Percentiles rank a stretch among this genome's conserved stretches.
These are phyloP conservation scores for Polylopha cassiicola DNA, from an alignment of 2,888 invertebrate species.

Conservation along the genomic window DNA sequence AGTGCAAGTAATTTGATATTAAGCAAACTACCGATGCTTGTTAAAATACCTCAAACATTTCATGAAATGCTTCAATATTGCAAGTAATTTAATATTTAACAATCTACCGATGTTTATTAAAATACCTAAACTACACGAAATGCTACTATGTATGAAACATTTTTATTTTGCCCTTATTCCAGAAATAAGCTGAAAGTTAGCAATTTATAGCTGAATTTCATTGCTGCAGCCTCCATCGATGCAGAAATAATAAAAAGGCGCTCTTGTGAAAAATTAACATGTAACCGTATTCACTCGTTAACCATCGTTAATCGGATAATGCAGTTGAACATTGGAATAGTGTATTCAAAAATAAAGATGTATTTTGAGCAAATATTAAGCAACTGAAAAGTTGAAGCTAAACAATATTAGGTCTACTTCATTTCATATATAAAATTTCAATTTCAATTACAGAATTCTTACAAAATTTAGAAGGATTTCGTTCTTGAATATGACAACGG, in stretches of 20 bases:
- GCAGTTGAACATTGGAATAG: conserved; percentile 1
- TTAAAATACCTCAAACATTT: too few species aligned
- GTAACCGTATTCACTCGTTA: conserved; percentile 8
- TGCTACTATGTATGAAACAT: conserved; percentile 7
- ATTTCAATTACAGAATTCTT: not conserved
- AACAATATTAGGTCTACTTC: conserved; percentile 3
- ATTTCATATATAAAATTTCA: not conserved
- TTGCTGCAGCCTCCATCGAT: conserved; percentile 24
- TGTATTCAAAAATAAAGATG: too few species aligned
- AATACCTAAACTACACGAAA: too few species aligned
- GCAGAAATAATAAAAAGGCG: conserved; percentile 34
- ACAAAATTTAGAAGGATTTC: too few species aligned
- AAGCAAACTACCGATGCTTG: too few species aligned
- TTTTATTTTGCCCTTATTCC: conserved; percentile 4
- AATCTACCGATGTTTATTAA: too few species aligned
- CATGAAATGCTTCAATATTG: too few species aligned
- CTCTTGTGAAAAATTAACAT: conserved; percentile 26
- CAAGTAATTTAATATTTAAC: too few species aligned
- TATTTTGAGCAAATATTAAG: too few species aligned
- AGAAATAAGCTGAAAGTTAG: conserved; percentile 8
- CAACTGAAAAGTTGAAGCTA: too few species aligned
- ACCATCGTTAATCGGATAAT: conserved; percentile 12
- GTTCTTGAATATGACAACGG: too few species aligned
- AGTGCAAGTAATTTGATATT: too few species aligned
- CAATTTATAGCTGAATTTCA: conserved; percentile 18